A percentile compares a stretch with the other conserved stretches of the same genome.
Conservation (phyloP, 2,888 invertebrate genomes). For the Stegophylla sp. region DNA sequence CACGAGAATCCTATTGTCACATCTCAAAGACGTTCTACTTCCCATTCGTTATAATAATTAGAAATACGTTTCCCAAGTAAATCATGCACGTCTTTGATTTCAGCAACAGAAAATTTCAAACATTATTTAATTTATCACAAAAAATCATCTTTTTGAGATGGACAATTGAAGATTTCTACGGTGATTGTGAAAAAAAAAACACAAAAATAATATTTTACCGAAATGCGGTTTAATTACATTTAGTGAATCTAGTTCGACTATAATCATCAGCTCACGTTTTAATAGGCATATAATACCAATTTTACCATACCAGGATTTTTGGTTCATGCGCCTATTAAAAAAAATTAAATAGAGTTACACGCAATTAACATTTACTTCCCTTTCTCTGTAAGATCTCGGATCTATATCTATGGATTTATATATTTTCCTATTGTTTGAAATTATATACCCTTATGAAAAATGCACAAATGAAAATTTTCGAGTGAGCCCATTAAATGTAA, state of each 20-base stretch:
- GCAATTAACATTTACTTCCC: background rate
- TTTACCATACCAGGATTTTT: too few species aligned
- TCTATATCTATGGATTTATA: background rate
- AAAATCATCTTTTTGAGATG: too few species aligned
- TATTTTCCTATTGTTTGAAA: constrained; percentile 13
- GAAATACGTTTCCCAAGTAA: constrained; percentile 31
- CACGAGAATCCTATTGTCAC: constrained; percentile 18
- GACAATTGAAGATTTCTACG: too few species aligned
- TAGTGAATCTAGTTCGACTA: too few species aligned
- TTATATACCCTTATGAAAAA: background rate
- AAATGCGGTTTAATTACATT: background rate
- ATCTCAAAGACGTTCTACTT: constrained; percentile 27
- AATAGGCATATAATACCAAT: too few species aligned
- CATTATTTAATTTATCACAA: too few species aligned
- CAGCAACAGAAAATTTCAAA: too few species aligned
- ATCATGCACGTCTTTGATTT: background rate
- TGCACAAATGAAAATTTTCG: background rate
- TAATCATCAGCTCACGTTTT: too few species aligned
- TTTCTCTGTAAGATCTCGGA: background rate
- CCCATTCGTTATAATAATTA: constrained; percentile 37
- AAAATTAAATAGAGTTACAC: background rate
- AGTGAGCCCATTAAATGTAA: constrained; percentile 9
- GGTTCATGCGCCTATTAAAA: too few species aligned
- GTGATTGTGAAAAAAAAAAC: too few species aligned
- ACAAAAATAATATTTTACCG: background rate